Evolutionary conservation across 2,113 vertebrate species (phyloP).

Genomic region (Alces alces): DNA sequence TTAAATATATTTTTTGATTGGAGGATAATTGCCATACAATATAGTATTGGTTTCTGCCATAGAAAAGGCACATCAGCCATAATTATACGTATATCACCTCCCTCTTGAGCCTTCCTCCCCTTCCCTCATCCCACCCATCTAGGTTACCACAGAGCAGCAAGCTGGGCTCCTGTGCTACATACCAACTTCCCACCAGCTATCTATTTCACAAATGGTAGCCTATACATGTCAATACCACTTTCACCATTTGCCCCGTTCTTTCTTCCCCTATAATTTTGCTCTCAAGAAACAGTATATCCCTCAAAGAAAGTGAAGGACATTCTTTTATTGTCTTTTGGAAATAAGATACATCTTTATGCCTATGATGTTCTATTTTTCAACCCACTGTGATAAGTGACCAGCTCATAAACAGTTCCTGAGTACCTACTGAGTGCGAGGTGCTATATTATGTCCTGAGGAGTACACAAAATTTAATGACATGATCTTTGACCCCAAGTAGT

Average conservation of each 20-base stretch:
- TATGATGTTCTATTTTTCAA: background rate
- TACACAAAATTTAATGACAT: background rate
- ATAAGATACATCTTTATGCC: background rate
- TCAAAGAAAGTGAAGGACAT: background rate
- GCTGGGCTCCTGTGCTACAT: background rate
- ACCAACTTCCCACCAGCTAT: background rate
- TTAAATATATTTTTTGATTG: background rate
- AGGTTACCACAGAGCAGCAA: background rate
- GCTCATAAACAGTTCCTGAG: background rate
- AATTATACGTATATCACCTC: background rate
- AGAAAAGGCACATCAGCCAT: background rate
- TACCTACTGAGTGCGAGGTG: background rate
- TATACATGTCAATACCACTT: background rate
- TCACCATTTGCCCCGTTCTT: background rate
- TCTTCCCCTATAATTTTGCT: background rate
- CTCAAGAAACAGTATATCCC: background rate
- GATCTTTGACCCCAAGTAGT: background rate
- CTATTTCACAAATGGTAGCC: background rate
- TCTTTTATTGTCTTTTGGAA: conserved; percentile 30
- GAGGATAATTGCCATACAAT: background rate
- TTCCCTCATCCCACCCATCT: background rate
- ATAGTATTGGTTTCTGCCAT: background rate
- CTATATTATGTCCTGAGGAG: background rate
- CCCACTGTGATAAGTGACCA: background rate
- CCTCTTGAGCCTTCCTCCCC: background rate